phyloP scores from a whole-genome alignment of 2,113 vertebrate genomes.

The Apistogramma diplotaenia region DNA sequence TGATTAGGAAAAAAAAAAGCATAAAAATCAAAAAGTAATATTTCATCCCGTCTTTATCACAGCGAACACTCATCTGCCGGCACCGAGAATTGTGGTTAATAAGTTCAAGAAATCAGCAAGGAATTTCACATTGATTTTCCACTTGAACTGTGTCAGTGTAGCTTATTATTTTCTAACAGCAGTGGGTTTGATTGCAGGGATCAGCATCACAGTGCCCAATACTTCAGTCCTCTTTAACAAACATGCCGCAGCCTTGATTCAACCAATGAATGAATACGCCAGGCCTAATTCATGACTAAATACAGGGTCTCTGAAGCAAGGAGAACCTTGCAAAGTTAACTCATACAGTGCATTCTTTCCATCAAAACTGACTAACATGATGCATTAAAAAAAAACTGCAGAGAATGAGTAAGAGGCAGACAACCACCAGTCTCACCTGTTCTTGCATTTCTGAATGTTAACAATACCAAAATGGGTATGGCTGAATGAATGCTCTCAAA shows the following conservation, averaged over 20 bases:
- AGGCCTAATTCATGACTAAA: not conserved
- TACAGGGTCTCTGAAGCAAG: not conserved
- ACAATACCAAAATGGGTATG: not conserved
- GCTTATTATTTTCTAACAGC: slow-evolving; percentile 30
- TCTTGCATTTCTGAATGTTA: not conserved
- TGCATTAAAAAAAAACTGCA: not conserved
- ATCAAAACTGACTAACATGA: not conserved
- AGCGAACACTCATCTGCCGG: not conserved
- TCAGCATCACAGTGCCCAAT: not conserved
- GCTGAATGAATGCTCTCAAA: not conserved
- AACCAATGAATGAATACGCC: not conserved
- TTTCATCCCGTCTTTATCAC: not conserved
- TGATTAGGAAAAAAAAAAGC: not conserved
- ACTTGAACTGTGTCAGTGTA: slow-evolving; percentile 26
- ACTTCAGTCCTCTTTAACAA: not conserved
- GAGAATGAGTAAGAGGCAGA: not conserved
- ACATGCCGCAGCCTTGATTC: not conserved
- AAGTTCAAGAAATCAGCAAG: slow-evolving; percentile 25
- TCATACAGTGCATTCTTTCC: not conserved
- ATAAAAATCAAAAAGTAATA: not conserved
- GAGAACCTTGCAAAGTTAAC: not conserved
- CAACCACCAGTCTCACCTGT: not conserved
- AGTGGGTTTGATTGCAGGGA: slow-evolving; percentile 1
- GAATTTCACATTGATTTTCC: slow-evolving; percentile 35
- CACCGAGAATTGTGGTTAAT: slow-evolving; percentile 4